A percentile compares a stretch with the other conserved stretches of the same genome.
phyloP scores from a whole-genome alignment of 1,140 invertebrate species.

The Bombus confusus region DNA sequence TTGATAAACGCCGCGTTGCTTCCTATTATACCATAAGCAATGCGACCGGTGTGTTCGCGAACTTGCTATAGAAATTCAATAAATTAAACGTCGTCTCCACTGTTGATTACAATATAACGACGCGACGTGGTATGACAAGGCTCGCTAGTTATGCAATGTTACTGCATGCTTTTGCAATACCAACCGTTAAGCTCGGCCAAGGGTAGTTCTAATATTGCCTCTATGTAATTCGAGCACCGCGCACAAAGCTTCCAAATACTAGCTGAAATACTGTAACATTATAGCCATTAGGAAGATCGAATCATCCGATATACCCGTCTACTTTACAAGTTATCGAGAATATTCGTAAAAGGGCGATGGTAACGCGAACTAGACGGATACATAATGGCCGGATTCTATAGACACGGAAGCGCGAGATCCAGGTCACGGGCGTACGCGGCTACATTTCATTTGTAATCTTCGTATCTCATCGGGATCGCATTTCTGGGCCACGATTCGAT shows the following conservation, averaged over 20 bases:
- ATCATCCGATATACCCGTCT: too few relatives aligned
- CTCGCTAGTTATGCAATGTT: not conserved
- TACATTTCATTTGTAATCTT: slow-evolving; percentile 35
- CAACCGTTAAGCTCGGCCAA: not conserved
- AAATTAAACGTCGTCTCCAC: not conserved
- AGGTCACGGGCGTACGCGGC: not conserved
- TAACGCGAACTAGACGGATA: too few relatives aligned
- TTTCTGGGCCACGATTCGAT: slow-evolving; percentile 17
- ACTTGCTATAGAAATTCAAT: not conserved
- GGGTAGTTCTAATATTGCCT: not conserved
- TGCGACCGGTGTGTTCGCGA: not conserved
- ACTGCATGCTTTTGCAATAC: not conserved
- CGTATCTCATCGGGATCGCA: slow-evolving; percentile 27
- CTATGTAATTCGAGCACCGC: not conserved
- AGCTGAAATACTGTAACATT: not conserved
- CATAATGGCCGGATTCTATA: too few relatives aligned
- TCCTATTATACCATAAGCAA: not conserved
- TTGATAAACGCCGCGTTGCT: not conserved
- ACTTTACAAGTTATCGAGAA: not conserved
- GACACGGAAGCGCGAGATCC: not conserved
- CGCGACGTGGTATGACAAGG: too few relatives aligned
- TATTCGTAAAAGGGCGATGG: not conserved
- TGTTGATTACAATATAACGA: not conserved
- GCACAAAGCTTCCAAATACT: not conserved
- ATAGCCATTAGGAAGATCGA: too few relatives aligned